Percentiles rank a stretch among this genome's conserved stretches.
Evolutionary conservation across 2,888 invertebrate genomes (phyloP).

Genomic region (Rhingia campestris): DNA sequence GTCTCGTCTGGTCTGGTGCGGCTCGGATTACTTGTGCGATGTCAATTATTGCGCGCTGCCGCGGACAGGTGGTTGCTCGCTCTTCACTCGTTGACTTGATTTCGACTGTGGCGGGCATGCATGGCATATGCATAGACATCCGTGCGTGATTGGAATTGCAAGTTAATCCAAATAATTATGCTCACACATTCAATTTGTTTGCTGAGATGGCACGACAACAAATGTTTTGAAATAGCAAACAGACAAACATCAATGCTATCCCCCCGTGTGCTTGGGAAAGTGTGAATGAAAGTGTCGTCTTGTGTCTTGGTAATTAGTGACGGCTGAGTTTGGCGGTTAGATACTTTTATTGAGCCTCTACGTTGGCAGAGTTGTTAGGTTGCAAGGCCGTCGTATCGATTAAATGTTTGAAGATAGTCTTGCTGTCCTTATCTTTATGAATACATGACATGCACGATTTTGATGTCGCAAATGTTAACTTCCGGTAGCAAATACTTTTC

Average conservation of each 20-base stretch:
- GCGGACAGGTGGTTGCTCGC: not conserved
- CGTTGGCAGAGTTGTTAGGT: no score
- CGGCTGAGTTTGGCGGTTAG: not conserved
- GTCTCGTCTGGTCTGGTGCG: not conserved
- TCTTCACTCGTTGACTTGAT: not conserved
- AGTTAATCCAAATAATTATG: slow-evolving; percentile 46
- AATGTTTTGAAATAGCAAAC: slow-evolving; percentile 23
- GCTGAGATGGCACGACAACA: slow-evolving; percentile 15
- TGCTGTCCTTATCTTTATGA: no score
- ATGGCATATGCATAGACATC: slow-evolving; percentile 2
- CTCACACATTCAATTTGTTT: slow-evolving; percentile 28
- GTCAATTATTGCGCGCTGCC: slow-evolving; percentile 44
- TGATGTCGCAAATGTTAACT: no score
- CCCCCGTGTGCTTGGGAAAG: not conserved
- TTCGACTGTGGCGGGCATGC: slow-evolving; percentile 13
- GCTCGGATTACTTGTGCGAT: slow-evolving; percentile 37
- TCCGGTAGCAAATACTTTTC: no score
- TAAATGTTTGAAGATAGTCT: no score
- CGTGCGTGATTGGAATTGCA: slow-evolving; percentile 59
- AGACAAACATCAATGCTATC: not conserved
- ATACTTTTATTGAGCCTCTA: not conserved
- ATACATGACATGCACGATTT: no score
- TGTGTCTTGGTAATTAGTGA: not conserved
- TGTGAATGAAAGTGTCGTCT: slow-evolving; percentile 11
- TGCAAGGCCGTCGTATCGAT: no score